Evolutionary conservation across 2,113 vertebrate genomes (phyloP), one percentile per base, ranked within the genome.

Genomic region (Lamprotornis superbus): DNA sequence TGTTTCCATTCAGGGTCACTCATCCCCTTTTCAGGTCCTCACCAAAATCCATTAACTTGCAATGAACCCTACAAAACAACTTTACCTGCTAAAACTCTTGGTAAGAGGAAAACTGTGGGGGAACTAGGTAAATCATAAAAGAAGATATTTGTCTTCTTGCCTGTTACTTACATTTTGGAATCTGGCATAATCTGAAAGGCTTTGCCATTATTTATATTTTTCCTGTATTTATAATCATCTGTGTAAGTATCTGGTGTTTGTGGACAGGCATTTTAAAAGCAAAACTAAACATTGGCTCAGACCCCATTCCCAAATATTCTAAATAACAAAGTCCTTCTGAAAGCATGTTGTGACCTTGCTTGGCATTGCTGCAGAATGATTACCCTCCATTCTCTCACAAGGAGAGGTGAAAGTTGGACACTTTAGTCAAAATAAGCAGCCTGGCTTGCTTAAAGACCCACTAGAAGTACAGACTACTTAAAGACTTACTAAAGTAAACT

Each of bases 261-360:
- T 91, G 84, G 63, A 94, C 82, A 94, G 42, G 30, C 84, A 73
- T 52, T 95, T 89, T 83, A 83, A 69, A 95, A 93, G 74, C 83
- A 85, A 90, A 95, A 70, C 35, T 88, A 97, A 97, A 96, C 85
- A 89, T 50, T 94, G 87, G 67, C 70, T 95, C 81, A 69, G 80
- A 9, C 9, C 23, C 0, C 83, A 65, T 61, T 82, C 49, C 83
- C 85, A 93, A 95, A 71, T 84, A 83, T 81, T 87, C 87, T 39
- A 79, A 92, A 93, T 65, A 91, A 35, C 47, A 18, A 80, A 88
- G 78, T 90, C 46, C 55, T 46, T 87, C 84, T 94, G 75, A 91
- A 88, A 90, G 47, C 4, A 2, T 40, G 21, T 40, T 50, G 47
- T 83, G 93, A 90, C 94, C 71, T 83, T 85, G 49, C 82, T 87